phyloP scores from a whole-genome alignment of 2,113 vertebrate genomes.

The Montifringilla adamsi region DNA sequence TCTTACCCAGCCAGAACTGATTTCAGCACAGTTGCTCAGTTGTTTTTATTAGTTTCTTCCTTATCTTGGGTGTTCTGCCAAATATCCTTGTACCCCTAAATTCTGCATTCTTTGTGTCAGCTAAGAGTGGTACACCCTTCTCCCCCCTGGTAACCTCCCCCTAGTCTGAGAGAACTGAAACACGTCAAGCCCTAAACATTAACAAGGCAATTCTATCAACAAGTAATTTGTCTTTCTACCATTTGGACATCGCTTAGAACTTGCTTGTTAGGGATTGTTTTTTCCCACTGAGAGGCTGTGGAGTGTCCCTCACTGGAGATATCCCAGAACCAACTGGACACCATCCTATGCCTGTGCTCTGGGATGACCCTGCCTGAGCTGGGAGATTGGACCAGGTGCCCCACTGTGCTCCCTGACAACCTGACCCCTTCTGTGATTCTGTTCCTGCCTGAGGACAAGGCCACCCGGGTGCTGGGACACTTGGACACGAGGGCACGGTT shows the following conservation, averaged over 20 bases:
- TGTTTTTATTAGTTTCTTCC: not conserved
- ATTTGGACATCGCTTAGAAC: not conserved
- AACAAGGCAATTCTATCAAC: not conserved
- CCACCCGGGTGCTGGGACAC: accelerated
- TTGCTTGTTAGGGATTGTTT: not conserved
- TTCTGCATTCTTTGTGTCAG: not conserved
- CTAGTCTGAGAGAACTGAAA: not conserved
- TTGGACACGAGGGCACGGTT: accelerated
- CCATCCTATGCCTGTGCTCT: not conserved
- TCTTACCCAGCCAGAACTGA: not conserved
- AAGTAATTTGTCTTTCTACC: not conserved
- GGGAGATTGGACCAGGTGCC: not conserved
- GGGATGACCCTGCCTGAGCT: not conserved
- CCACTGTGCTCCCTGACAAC: not conserved
- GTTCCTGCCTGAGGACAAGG: not conserved
- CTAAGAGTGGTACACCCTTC: not conserved
- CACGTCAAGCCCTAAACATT: not conserved
- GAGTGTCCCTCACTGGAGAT: not conserved
- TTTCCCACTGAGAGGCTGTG: not conserved
- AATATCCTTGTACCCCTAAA: not conserved
- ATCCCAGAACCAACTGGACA: not conserved
- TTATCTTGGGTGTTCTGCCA: not conserved
- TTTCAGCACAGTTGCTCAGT: not conserved
- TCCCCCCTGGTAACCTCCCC: not conserved
- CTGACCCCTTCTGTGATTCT: not conserved